phyloP scores from a whole-genome alignment of 2,113 vertebrate species.

The Theristicus caerulescens region DNA sequence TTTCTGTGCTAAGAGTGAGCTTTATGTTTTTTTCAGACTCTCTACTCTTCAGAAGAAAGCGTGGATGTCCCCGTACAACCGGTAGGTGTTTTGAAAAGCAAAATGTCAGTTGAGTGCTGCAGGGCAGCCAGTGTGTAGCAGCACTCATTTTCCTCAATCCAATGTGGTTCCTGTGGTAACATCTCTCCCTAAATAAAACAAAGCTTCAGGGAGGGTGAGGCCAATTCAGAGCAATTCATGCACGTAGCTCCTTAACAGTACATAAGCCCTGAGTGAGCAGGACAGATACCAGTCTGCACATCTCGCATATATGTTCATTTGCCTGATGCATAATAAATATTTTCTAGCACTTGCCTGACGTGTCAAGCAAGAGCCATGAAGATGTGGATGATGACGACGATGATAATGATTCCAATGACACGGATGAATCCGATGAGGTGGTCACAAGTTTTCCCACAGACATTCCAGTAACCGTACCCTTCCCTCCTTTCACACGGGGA shows the following conservation, averaged over 20 bases:
- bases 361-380: conserved; percentile 65
- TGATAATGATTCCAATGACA: conserved; percentile 66
- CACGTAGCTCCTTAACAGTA: rapidly evolving
- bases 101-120: neutral
- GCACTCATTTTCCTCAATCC: neutral
- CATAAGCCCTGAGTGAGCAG: neutral
- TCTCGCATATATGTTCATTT: rapidly evolving
- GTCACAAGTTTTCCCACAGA: conserved; percentile 18
- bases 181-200: neutral
- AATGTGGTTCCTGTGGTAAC: neutral
- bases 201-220: neutral
- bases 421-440: conserved; percentile 68
- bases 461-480: neutral
- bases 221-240: neutral
- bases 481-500: conserved; percentile 55
- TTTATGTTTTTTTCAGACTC: conserved; percentile 54
- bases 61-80: conserved; percentile 21
- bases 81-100: conserved; percentile 33
- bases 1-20: neutral
- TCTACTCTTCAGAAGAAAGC: conserved; percentile 66
- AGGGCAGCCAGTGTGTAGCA: neutral
- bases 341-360: conserved; percentile 57
- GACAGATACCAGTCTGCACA: neutral
- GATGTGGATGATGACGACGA: neutral
- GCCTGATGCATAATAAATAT: neutral